These are phyloP conservation scores for Ophonus ardosiacus DNA, from an alignment of 2,888 invertebrate species.

Conservation along the genomic window DNA sequence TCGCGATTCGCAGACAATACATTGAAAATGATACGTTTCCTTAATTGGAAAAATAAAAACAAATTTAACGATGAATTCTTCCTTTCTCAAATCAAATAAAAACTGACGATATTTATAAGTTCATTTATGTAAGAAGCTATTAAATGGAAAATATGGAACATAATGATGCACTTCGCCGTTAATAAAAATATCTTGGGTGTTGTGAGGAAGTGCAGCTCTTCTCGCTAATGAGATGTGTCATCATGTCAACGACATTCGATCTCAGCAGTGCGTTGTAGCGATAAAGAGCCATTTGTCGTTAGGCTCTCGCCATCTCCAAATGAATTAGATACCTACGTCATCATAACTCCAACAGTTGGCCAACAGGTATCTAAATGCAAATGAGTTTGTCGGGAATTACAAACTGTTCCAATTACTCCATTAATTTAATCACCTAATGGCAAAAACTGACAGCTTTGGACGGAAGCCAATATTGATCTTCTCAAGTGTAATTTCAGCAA, in stretches of 20 bases:
- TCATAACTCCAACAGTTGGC: constrained; percentile 36
- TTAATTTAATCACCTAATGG: constrained; percentile 49
- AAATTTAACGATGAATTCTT: no score
- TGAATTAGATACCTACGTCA: constrained; percentile 9
- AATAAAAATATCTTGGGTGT: neutral
- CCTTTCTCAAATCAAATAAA: neutral
- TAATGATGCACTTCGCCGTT: neutral
- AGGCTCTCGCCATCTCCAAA: neutral
- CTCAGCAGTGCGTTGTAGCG: neutral
- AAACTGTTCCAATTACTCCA: constrained; percentile 49
- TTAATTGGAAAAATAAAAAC: neutral
- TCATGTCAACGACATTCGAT: neutral
- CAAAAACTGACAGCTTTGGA: constrained; percentile 40
- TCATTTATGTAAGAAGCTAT: neutral
- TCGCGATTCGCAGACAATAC: no score
- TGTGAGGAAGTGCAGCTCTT: neutral
- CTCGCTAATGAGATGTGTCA: neutral
- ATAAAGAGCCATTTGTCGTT: neutral
- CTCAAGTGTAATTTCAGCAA: constrained; percentile 35
- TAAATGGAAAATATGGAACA: neutral
- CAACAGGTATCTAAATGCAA: constrained; percentile 50
- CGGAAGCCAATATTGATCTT: constrained; percentile 36
- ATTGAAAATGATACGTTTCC: neutral
- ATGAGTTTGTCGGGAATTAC: constrained; percentile 29
- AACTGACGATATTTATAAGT: neutral